Evolutionary conservation across 2,797 vertebrate genomes (phyloP), one percentile per base, ranked within the genome.

Genomic region (Coilia nasus): DNA sequence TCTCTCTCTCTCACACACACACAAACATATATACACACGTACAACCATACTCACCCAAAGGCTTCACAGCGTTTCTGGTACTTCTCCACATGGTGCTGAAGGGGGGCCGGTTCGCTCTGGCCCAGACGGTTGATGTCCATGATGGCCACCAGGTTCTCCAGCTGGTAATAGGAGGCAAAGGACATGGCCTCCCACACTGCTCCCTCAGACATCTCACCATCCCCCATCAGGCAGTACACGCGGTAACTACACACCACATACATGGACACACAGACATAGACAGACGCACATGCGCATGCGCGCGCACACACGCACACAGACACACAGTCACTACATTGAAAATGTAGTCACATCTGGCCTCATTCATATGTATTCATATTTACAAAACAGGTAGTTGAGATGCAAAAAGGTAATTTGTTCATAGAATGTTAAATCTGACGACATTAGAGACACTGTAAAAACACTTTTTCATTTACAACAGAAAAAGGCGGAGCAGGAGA

Each of bases 121-220:
- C 97, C 97, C 86, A 99, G 95, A 17, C 98, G 97, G 95, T 99
- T 99, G 93, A 99, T 93, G 88, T 99, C 98, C 90, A 99, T 93
- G 89, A 99, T 96, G 92, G 97, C 98, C 86, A 98, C 94, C 0
- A 99, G 95, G 92, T 99, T 99, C 93, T 98, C 97, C 84, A 99
- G 95, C 89, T 98, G 97, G 93, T 99, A 98, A 91, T 97, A 94
- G 71, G 97, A 96, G 64, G 98, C 98, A n/a, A 99, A 99, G 12
- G 97, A 96, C 98, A 99, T 99, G 90, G 98, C 98, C 92, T 99
- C 98, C 98, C 98, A 99, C 83, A 99, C 97, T 0, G 98, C 96
- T 10, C 98, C 98, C 92, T 99, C 98, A 0, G 98, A 98, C 90
- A 98, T 90, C 93, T 99, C 98, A 3, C 97, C 98, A 85, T 99